Percentiles rank a stretch among this genome's conserved stretches.
Conservation (phyloP, 2,797 vertebrate genomes). For the Lacerta viridis region DNA sequence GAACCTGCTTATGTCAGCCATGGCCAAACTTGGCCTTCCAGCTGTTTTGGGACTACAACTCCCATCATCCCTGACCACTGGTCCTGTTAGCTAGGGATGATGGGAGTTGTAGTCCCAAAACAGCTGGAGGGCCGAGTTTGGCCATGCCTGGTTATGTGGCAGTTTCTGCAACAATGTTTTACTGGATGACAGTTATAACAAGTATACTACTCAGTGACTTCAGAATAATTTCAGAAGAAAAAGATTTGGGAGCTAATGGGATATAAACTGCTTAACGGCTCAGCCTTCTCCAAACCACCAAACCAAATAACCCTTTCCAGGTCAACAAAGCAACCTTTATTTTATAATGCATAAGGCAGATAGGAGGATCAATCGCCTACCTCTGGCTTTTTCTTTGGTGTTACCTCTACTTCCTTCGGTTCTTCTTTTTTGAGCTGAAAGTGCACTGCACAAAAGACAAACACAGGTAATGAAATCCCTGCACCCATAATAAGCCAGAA, state of each 20-base stretch:
- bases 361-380: not conserved
- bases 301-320: conserved; percentile 10
- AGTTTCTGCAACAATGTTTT: too few relatives aligned
- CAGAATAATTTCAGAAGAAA: not conserved
- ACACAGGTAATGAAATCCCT: not conserved
- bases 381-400: conserved; percentile 54
- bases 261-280: not conserved
- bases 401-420: conserved; percentile 23
- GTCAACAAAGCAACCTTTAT: conserved; percentile 4
- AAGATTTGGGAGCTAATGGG: not conserved
- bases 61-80: too few relatives aligned
- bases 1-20: too few relatives aligned
- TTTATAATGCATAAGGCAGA: not conserved
- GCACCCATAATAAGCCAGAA: not conserved
- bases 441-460: conserved; percentile 57
- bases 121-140: too few relatives aligned
- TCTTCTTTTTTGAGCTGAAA: conserved; percentile 53
- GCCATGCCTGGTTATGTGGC: too few relatives aligned
- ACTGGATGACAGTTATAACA: too few relatives aligned
- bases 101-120: too few relatives aligned
- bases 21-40: too few relatives aligned
- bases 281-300: not conserved
- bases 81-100: too few relatives aligned
- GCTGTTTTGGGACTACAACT: too few relatives aligned
- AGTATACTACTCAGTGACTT: not conserved